Percentiles rank a stretch among this genome's conserved stretches.
Conservation (phyloP, 2,888 invertebrate genomes). For the Pantelozetes paolii region DNA sequence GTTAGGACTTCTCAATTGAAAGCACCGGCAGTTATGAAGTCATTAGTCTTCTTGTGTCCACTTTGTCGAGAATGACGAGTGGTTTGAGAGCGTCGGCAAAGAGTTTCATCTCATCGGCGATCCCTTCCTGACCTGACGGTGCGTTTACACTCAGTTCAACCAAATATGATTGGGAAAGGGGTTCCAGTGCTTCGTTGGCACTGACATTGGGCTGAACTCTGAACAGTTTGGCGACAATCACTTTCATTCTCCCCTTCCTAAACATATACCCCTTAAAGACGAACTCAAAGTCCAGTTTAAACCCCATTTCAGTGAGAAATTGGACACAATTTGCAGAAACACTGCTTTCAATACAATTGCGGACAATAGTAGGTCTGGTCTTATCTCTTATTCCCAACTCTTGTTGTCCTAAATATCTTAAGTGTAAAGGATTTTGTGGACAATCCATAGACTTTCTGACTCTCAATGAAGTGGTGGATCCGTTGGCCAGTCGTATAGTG, state of each 20-base stretch:
- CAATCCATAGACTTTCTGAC: slow-evolving; percentile 79
- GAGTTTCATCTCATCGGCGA: slow-evolving; percentile 89
- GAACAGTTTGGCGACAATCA: slow-evolving; percentile 75
- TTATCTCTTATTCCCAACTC: slow-evolving; percentile 83
- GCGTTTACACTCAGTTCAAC: slow-evolving; percentile 88
- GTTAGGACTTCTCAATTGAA: background rate
- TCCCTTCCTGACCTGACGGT: slow-evolving; percentile 85
- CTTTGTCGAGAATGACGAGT: slow-evolving; percentile 83
- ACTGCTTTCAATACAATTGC: slow-evolving; percentile 73
- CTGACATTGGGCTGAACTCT: slow-evolving; percentile 39
- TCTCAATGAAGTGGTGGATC: slow-evolving; percentile 59
- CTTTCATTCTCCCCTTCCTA: slow-evolving; percentile 92
- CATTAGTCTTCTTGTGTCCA: slow-evolving; percentile 63
- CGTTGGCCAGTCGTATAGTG: slow-evolving; percentile 58
- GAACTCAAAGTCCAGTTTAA: slow-evolving; percentile 80
- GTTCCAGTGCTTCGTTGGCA: slow-evolving; percentile 61
- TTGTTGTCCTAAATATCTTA: slow-evolving; percentile 85
- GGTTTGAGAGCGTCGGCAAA: slow-evolving; percentile 92
- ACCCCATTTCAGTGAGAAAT: slow-evolving; percentile 45
- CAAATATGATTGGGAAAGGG: slow-evolving; percentile 83
- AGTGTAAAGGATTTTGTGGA: slow-evolving; percentile 78
- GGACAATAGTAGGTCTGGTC: slow-evolving; percentile 78
- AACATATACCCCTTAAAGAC: slow-evolving; percentile 91
- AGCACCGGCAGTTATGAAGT: too few relatives aligned
- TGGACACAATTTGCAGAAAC: slow-evolving; percentile 36